Evolutionary conservation across 2,113 vertebrate species (phyloP).

Genomic region (Brienomyrus brachyistius): DNA sequence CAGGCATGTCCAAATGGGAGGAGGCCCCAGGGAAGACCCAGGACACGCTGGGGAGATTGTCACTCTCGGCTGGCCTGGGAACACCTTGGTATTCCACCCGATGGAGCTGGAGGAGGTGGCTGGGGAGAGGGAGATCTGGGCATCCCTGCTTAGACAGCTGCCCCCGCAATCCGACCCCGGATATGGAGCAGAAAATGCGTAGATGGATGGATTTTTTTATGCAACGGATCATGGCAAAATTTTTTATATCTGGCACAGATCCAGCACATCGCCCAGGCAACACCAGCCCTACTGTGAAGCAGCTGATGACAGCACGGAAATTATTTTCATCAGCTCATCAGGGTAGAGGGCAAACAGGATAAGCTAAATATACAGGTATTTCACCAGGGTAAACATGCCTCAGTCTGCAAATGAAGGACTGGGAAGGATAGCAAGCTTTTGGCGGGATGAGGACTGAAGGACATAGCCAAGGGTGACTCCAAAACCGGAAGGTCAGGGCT

Average conservation of each 20-base stretch:
- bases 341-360: conserved; percentile 5
- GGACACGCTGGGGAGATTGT: neutral
- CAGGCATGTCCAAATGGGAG: neutral
- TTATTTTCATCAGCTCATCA: neutral
- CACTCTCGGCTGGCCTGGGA: neutral
- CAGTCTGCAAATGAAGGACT: neutral
- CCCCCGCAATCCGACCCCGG: neutral
- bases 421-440: neutral
- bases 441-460: neutral
- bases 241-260: neutral
- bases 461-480: neutral
- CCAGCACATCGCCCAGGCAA: neutral
- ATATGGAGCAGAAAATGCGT: neutral
- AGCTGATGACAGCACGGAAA: neutral
- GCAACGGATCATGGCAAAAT: neutral
- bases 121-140: neutral
- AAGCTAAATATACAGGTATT: neutral
- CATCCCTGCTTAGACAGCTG: neutral
- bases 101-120: neutral
- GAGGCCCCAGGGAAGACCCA: neutral
- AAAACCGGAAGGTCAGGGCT: neutral
- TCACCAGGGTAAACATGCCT: neutral
- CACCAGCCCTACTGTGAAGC: neutral
- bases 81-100: neutral
- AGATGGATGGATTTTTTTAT: neutral